Evolutionary conservation across 2,888 invertebrate species (phyloP).

Genomic region (Buathra laborator): DNA sequence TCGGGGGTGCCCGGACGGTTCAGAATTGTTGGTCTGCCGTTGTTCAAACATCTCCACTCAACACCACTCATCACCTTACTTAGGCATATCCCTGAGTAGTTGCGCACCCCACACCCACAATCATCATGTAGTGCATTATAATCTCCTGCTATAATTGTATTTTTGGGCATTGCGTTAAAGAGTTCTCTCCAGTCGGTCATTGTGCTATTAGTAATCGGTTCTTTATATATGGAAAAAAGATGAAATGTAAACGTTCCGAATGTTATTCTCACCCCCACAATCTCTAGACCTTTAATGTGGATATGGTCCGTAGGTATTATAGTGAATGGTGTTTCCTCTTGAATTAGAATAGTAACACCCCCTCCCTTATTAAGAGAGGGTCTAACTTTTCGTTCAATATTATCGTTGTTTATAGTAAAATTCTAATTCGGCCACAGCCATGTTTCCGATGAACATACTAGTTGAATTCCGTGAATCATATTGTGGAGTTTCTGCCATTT

Average conservation of each 20-base stretch:
- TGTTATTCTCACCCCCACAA: constrained; percentile 7
- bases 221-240: constrained; percentile 13
- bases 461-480: neutral
- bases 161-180: neutral
- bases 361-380: constrained; percentile 4
- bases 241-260: neutral
- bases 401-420: neutral
- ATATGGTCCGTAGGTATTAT: constrained; percentile 6
- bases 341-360: neutral
- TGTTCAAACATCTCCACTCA: neutral
- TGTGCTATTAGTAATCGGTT: neutral
- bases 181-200: neutral
- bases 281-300: neutral
- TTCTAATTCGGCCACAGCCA: neutral
- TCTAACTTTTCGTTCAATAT: neutral
- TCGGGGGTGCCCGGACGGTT: neutral
- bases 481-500: constrained; percentile 20
- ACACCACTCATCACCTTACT: neutral
- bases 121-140: constrained; percentile 13
- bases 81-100: neutral
- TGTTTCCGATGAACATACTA: constrained; percentile 4
- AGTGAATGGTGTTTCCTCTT: neutral
- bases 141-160: constrained; percentile 7
- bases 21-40: constrained; percentile 4
- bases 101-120: neutral